These are phyloP conservation scores for Graphium colonna DNA, from an alignment of 2,888 invertebrate genomes.

Conservation along the genomic window DNA sequence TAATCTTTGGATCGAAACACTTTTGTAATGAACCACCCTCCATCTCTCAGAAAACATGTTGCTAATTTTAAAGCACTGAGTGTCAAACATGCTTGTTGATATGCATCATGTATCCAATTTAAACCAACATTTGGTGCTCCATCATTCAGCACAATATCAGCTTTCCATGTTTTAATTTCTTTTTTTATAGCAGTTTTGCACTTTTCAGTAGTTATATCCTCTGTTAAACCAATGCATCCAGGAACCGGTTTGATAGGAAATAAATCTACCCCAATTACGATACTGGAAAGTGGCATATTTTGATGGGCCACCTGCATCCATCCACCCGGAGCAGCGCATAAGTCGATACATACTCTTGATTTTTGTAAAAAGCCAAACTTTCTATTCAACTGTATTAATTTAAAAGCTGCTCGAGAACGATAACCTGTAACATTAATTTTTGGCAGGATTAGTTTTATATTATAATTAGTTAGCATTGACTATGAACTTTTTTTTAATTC, in stretches of 20 bases:
- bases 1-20: constrained; percentile 99
- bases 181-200: constrained; percentile 89
- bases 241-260: constrained; percentile 93
- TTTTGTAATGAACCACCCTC: constrained; percentile 99
- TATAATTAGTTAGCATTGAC: no score
- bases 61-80: constrained; percentile 96
- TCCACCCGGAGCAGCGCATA: constrained; percentile 99
- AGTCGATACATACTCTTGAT: constrained; percentile 96
- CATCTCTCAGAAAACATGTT: constrained; percentile 91
- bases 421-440: constrained; percentile 84
- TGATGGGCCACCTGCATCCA: constrained; percentile 99
- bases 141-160: constrained; percentile 97
- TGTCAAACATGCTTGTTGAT: constrained; percentile 94
- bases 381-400: constrained; percentile 97
- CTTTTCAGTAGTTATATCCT: constrained; percentile 98
- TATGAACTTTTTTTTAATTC: no score
- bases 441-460: no score
- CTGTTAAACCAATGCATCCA: constrained; percentile 93
- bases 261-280: constrained; percentile 97
- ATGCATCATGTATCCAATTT: constrained; percentile 98
- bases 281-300: constrained; percentile 97
- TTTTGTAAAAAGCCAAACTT: constrained; percentile 98
- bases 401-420: constrained; percentile 99
- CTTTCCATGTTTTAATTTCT: constrained; percentile 97
- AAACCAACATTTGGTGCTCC: constrained; percentile 98